Conservation (phyloP, 2,113 vertebrate genomes). For the Dicerorhinus sumatrensis region DNA sequence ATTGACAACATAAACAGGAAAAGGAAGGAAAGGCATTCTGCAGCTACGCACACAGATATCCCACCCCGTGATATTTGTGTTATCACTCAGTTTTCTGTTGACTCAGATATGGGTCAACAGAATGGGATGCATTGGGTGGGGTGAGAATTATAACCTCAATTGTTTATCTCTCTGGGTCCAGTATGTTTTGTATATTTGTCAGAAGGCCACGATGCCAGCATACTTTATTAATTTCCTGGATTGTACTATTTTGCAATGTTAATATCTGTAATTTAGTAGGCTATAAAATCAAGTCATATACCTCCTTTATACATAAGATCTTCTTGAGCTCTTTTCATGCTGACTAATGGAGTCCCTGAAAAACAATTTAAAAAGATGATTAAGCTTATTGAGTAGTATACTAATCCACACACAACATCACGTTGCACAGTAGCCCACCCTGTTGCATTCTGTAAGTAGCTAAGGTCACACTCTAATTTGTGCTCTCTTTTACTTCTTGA, state of each 20-base stretch:
- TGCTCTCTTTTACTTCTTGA: constrained; percentile 43
- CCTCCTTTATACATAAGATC: constrained; percentile 19
- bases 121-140: constrained; percentile 40
- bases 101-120: constrained; percentile 70
- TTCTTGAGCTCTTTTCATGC: constrained; percentile 21
- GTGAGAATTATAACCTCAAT: constrained; percentile 39
- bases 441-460: neutral
- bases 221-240: constrained; percentile 39
- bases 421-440: too few species aligned
- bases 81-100: constrained; percentile 72
- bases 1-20: constrained; percentile 80
- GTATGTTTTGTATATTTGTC: constrained; percentile 3
- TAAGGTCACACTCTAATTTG: constrained; percentile 15
- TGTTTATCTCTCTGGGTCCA: constrained; percentile 52
- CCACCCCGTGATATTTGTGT: neutral
- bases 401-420: neutral
- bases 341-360: neutral
- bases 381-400: neutral
- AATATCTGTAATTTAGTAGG: constrained; percentile 34
- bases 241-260: constrained; percentile 38
- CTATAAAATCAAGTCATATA: constrained; percentile 9
- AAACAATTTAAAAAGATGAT: constrained; percentile 2
- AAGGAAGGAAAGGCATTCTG: constrained; percentile 67
- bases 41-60: constrained; percentile 28
- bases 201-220: neutral